Conservation (phyloP, 2,888 invertebrate genomes). For the Empis stercorea region DNA sequence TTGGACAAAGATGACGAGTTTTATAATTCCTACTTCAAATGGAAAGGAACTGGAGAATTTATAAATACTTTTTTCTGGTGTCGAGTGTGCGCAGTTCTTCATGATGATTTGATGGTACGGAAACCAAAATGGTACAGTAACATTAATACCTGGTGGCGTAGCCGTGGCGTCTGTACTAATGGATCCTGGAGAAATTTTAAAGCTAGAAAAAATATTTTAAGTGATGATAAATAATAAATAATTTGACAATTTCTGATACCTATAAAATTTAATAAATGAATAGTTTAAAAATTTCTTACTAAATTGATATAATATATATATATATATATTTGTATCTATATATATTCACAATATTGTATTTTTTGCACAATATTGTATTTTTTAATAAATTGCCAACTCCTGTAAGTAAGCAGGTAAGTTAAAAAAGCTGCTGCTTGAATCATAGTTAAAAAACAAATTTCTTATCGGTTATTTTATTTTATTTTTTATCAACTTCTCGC, state of each 20-base stretch:
- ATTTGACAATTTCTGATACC: neutral
- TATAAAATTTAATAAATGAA: conserved; percentile 5
- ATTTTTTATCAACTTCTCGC: too few species aligned
- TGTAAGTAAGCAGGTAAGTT: too few species aligned
- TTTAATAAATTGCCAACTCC: too few species aligned
- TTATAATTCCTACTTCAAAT: conserved; percentile 89
- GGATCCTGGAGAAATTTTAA: conserved; percentile 50
- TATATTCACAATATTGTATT: too few species aligned
- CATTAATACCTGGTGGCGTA: conserved; percentile 89
- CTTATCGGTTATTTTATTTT: too few species aligned
- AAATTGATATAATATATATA: too few species aligned
- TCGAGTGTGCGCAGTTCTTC: conserved; percentile 45
- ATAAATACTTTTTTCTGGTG: conserved; percentile 81
- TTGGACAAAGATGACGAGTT: conserved; percentile 77
- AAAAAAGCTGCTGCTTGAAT: too few species aligned
- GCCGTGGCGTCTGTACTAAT: conserved; percentile 59
- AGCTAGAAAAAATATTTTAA: conserved; percentile 36
- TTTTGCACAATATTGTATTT: too few species aligned
- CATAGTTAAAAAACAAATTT: too few species aligned
- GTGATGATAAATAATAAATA: conserved; percentile 24
- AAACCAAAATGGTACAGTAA: conserved; percentile 41
- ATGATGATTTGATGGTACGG: conserved; percentile 35
- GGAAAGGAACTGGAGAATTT: conserved; percentile 91
- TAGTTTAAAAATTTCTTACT: too few species aligned
- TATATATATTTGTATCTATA: too few species aligned